Evolutionary conservation across 2,113 vertebrate genomes (phyloP), one percentile per base, ranked within the genome.

Genomic region (Catharus bicknelli): DNA sequence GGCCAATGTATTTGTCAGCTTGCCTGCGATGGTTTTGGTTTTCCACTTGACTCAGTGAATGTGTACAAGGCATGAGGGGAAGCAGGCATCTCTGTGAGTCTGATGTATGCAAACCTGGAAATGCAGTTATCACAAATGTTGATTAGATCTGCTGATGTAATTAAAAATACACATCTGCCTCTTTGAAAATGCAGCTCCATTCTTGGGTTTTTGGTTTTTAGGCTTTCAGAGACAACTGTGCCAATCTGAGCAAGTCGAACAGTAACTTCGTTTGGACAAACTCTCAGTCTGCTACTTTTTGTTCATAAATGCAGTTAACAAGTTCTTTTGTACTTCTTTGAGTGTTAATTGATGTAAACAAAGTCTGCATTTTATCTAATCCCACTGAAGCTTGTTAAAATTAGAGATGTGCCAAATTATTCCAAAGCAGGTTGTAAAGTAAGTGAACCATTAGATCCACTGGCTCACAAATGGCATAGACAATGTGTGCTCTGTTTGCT

Each of bases 361-460:
- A 96, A 94, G 82, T 95, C 90, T 95, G 90, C 68, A 83, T 97
- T 97, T 93, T 95, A 90, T 95, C 91, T 84, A 95, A 88, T 95
- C 93, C 91, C 86, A 80, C 77, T 90, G 97, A 96, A 96, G 94
- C 94, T 97, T 95, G 88, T 97, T 97, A 96, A 94, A 94, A 83
- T 95, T 87, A 93, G 92, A 96, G 93, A 93, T 92, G 79, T 90
- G 95, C 94, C 96, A 96, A 96, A 78, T 96, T 97, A 95, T 95
- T 96, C 90, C 79, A 78, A 80, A 95, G 86, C 80, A 90, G 95
- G 84, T 88, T 97, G 95, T 90, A 86, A 97, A 97, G 89, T 90
- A 94, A 96, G 94, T 92, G 94, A 97, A 94, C 95, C 97, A 97
- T 93, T 95, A 88, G 80, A 94, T 93, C 95, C 90, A 85, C 82